Conservation (phyloP, 92 coral and sea anemone genomes). For the Zoanthus sociatus region DNA sequence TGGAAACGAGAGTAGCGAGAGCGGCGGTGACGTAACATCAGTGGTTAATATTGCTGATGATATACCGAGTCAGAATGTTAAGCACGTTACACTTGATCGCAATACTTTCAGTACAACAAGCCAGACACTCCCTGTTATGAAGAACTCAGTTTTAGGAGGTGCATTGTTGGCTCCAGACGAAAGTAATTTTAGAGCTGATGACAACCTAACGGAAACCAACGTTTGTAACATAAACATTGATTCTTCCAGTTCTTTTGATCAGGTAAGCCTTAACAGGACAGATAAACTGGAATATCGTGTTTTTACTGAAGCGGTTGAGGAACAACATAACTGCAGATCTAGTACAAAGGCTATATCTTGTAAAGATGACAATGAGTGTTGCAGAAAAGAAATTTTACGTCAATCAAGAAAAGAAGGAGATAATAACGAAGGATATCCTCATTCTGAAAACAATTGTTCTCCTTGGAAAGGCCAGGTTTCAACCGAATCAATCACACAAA, state of each 20-base stretch:
- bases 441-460: not conserved
- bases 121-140: too few relatives aligned
- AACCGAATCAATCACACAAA: not conserved
- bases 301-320: not conserved
- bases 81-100: not conserved
- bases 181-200: not conserved
- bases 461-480: not conserved
- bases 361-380: not conserved
- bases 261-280: too few relatives aligned
- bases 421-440: not conserved
- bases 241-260: too few relatives aligned
- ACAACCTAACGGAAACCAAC: not conserved
- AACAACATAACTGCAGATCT: not conserved
- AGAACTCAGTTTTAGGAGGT: not conserved
- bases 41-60: not conserved
- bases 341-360: not conserved
- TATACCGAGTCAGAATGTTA: not conserved
- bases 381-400: conserved; percentile 5
- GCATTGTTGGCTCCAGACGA: not conserved
- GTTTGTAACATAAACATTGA: not conserved
- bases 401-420: not conserved
- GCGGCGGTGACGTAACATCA: not conserved
- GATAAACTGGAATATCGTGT: too few relatives aligned
- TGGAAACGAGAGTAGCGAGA: not conserved
- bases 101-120: not conserved